phyloP scores from a whole-genome alignment of 2,888 invertebrate species.

The Acronicta alni region DNA sequence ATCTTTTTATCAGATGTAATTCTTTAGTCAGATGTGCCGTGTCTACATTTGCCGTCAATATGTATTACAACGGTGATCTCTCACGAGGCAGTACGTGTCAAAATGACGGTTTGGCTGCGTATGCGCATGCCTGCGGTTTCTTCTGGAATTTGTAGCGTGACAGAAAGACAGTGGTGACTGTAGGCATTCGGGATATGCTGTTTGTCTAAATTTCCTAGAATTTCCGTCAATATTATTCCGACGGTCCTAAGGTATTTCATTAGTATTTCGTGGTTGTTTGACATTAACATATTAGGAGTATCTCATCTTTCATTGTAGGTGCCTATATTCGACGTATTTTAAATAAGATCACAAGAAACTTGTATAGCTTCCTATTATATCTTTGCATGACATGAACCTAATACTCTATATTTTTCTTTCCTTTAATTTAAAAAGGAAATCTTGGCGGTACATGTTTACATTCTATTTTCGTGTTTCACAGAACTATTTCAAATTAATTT shows the following conservation, averaged over 20 bases:
- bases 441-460: constrained; percentile 23
- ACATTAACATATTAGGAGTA: constrained; percentile 24
- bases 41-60: constrained; percentile 25
- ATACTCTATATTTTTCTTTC: constrained; percentile 32
- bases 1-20: constrained; percentile 7
- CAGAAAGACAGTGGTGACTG: constrained; percentile 39
- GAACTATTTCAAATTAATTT: constrained; percentile 62
- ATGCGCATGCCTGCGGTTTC: constrained; percentile 61
- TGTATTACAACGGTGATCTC: constrained; percentile 45
- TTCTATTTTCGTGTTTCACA: constrained; percentile 41
- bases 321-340: constrained; percentile 19
- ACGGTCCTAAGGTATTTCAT: constrained; percentile 13
- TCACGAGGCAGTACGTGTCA: constrained; percentile 59
- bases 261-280: constrained; percentile 8
- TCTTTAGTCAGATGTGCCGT: constrained; percentile 24
- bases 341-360: constrained; percentile 18
- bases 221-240: constrained; percentile 28
- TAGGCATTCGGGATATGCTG: constrained; percentile 45
- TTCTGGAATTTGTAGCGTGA: constrained; percentile 49
- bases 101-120: constrained; percentile 51
- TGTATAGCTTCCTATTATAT: constrained; percentile 14
- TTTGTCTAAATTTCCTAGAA: constrained; percentile 43
- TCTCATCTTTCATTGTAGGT: neutral
- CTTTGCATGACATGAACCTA: constrained; percentile 26
- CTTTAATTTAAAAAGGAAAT: constrained; percentile 28